Conservation (phyloP, 1,140 invertebrate species). For the Penaeus vannamei region DNA sequence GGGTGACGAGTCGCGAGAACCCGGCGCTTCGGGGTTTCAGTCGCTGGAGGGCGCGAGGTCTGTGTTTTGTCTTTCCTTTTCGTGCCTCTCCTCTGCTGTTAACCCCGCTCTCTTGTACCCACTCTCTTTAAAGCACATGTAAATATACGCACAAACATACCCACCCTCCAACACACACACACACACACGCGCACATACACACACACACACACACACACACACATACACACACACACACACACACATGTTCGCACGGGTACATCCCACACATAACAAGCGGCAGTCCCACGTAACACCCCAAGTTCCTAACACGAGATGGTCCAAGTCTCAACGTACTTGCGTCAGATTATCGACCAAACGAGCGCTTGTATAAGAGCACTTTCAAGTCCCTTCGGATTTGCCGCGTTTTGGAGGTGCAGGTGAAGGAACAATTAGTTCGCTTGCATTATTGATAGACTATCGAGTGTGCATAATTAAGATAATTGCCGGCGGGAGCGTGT, state of each 20-base stretch:
- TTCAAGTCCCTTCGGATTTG: neutral
- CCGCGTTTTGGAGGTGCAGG: neutral
- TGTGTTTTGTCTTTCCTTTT: too few species aligned
- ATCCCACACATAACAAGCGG: neutral
- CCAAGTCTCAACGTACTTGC: neutral
- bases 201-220: neutral
- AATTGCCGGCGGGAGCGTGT: conserved; percentile 10
- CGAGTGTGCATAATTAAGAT: conserved; percentile 27
- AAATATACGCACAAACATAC: neutral
- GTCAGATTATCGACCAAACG: neutral
- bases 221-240: neutral
- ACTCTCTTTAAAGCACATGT: neutral
- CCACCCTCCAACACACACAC: neutral
- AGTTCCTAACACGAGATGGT: neutral
- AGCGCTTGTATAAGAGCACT: neutral
- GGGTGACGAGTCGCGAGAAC: too few species aligned
- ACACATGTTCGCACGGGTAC: neutral
- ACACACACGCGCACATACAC: neutral
- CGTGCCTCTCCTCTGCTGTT: too few species aligned
- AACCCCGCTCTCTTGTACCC: too few species aligned
- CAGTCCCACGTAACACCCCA: too few species aligned
- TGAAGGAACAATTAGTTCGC: conserved; percentile 21
- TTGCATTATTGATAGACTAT: conserved; percentile 47
- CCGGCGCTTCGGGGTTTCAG: too few species aligned
- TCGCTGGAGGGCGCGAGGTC: too few species aligned